Conservation (phyloP, 1,140 invertebrate genomes). For the Homarus americanus region DNA sequence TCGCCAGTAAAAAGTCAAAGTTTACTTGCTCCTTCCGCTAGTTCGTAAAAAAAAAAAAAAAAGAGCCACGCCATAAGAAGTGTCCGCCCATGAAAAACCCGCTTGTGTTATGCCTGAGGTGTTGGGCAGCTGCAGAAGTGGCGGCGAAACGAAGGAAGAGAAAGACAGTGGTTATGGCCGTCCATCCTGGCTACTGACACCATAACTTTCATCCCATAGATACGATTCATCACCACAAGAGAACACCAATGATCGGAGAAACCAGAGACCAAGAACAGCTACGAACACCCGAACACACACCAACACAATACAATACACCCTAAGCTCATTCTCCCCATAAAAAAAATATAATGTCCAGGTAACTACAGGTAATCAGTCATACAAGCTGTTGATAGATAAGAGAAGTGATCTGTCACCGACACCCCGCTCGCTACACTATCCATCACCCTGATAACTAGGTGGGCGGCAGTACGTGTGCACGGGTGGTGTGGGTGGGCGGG, state of each 20-base stretch:
- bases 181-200: too few species aligned
- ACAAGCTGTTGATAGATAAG: slow-evolving; percentile 1
- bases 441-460: not conserved
- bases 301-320: not conserved
- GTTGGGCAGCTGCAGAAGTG: too few species aligned
- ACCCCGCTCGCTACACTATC: not conserved
- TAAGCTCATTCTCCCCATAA: not conserved
- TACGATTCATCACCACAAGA: too few species aligned
- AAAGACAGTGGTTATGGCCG: too few species aligned
- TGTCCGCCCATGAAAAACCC: not conserved
- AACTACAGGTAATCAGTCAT: not conserved
- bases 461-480: not conserved
- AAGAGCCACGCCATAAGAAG: not conserved
- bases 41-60: not conserved
- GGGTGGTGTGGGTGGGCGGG: not conserved
- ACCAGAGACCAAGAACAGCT: too few species aligned
- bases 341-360: not conserved
- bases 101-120: too few species aligned
- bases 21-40: not conserved
- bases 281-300: not conserved
- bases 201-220: too few species aligned
- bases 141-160: too few species aligned
- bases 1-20: not conserved
- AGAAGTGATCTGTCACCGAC: not conserved
- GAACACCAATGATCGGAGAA: too few species aligned